A percentile compares a stretch with the other conserved stretches of the same genome.
Conservation (phyloP, 1,140 invertebrate genomes). For the Oscheius sp. region DNA sequence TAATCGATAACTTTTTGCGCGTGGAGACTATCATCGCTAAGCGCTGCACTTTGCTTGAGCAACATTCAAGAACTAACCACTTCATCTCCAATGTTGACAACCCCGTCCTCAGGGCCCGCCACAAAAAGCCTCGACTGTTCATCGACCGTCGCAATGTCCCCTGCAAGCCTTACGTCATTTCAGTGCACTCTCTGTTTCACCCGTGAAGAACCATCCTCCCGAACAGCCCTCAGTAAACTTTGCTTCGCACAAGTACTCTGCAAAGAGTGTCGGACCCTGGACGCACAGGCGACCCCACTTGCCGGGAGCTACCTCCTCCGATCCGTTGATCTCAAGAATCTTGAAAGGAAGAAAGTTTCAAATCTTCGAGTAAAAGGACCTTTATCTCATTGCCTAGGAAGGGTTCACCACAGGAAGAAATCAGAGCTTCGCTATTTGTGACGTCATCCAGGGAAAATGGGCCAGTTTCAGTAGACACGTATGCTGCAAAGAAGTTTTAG, state of each 20-base stretch:
- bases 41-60: too few relatives aligned
- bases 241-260: constrained; percentile 4
- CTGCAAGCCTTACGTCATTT: neutral
- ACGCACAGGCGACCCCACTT: constrained; percentile 1
- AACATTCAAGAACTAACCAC: too few relatives aligned
- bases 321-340: neutral
- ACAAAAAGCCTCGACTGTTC: neutral
- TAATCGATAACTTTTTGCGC: too few relatives aligned
- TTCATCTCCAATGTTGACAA: too few relatives aligned
- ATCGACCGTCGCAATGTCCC: neutral
- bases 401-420: neutral
- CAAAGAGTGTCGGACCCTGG: neutral
- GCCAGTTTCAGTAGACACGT: neutral
- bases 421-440: neutral
- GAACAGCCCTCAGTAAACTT: constrained; percentile 7
- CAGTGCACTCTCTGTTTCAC: neutral
- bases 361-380: neutral
- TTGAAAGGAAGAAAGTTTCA: neutral
- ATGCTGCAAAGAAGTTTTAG: neutral
- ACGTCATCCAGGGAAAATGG: neutral
- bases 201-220: neutral
- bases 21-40: too few relatives aligned
- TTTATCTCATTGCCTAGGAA: neutral
- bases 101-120: neutral
- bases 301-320: neutral